Conservation (phyloP, 1,140 invertebrate species). For the Drosophila setifemur region DNA sequence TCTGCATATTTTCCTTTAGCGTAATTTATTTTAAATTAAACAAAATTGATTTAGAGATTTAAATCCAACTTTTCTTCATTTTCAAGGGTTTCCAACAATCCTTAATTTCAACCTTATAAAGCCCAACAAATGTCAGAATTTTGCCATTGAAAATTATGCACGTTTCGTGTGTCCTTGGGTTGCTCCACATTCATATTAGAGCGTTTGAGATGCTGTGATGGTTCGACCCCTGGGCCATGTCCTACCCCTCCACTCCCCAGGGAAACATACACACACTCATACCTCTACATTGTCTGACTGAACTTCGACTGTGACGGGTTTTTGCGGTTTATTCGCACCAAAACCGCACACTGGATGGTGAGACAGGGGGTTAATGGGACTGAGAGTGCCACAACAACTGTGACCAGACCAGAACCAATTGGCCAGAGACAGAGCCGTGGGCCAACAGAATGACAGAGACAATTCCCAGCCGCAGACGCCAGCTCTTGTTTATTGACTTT, state of each 20-base stretch:
- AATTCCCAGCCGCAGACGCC: conserved; percentile 22
- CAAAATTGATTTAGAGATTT: too few relatives aligned
- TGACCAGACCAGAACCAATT: conserved; percentile 74
- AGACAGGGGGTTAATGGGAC: conserved; percentile 10
- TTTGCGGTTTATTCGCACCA: conserved; percentile 63
- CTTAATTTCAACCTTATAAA: conserved; percentile 17
- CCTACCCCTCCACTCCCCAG: conserved; percentile 50
- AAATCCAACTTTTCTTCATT: too few relatives aligned
- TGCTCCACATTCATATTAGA: conserved; percentile 17
- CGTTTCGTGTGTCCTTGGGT: conserved; percentile 51
- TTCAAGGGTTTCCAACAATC: too few relatives aligned
- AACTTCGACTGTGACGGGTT: conserved; percentile 44
- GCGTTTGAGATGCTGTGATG: conserved; percentile 2
- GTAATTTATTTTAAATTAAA: too few relatives aligned
- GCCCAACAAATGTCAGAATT: conserved; percentile 56
- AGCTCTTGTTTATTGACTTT: conserved; percentile 75
- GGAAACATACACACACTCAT: too few relatives aligned
- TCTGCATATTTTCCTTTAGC: too few relatives aligned
- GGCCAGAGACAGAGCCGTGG: conserved; percentile 31
- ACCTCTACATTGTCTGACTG: conserved; percentile 68
- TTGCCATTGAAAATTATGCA: conserved; percentile 72
- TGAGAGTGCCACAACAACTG: conserved; percentile 49
- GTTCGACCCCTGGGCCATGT: conserved; percentile 28
- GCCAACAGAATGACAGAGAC: conserved; percentile 34
- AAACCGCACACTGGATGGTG: conserved; percentile 6